Percentiles rank a stretch among this genome's conserved stretches.
Evolutionary conservation across 2,797 vertebrate species (phyloP).

Genomic region (Coccyzus lansbergi): DNA sequence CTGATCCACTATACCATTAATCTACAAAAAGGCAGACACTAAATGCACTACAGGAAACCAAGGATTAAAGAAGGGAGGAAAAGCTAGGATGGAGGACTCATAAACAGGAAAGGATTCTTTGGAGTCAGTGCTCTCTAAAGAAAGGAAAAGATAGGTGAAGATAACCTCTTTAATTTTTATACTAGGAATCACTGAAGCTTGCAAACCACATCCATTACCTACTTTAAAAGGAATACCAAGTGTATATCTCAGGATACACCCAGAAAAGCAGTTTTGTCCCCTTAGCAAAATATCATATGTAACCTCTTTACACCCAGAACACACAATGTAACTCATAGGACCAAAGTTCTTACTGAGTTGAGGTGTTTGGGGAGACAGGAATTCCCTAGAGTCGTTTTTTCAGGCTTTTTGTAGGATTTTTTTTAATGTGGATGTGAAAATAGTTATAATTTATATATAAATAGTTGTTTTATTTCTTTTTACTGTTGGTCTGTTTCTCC

Average conservation of each 20-base stretch:
- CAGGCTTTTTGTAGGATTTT: too few species aligned
- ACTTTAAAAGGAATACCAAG: background rate
- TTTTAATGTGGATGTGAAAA: background rate
- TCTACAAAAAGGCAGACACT: background rate
- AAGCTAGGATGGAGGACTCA: background rate
- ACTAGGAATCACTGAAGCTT: background rate
- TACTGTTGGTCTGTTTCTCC: background rate
- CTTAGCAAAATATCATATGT: background rate
- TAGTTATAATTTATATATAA: background rate
- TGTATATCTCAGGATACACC: background rate
- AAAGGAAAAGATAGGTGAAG: background rate
- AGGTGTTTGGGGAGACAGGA: background rate
- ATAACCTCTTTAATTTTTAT: background rate
- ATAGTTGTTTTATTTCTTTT: background rate
- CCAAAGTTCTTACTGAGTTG: background rate
- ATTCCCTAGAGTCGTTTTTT: background rate
- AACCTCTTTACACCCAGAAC: background rate
- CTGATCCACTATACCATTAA: background rate
- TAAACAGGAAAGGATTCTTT: background rate
- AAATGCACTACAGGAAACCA: background rate
- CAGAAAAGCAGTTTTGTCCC: background rate
- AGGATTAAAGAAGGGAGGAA: background rate
- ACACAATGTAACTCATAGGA: too few species aligned
- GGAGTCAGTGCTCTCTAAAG: background rate
- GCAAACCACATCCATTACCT: background rate